These are phyloP conservation scores for Drosophila equinoxialis DNA, from an alignment of 1,140 invertebrate species.

Conservation along the genomic window DNA sequence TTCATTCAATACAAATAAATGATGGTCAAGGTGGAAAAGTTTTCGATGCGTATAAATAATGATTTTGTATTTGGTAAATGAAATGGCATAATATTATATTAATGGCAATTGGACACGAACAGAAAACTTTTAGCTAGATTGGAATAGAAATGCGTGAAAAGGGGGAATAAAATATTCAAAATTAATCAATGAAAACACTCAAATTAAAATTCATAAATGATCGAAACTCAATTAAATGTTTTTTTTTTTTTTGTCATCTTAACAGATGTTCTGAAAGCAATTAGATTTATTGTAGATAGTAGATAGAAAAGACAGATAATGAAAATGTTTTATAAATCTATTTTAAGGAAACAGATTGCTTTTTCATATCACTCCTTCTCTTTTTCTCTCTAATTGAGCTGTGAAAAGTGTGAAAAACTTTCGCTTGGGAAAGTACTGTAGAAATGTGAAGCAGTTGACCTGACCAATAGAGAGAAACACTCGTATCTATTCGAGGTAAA, in stretches of 20 bases:
- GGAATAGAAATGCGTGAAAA: slow-evolving; percentile 33
- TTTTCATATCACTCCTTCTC: slow-evolving; percentile 24
- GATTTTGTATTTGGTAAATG: slow-evolving; percentile 71
- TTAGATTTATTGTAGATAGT: background rate
- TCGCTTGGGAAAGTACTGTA: slow-evolving; percentile 34
- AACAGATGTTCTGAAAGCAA: background rate
- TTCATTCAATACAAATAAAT: slow-evolving; percentile 45
- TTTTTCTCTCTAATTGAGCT: slow-evolving; percentile 3
- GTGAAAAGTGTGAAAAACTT: slow-evolving; percentile 62
- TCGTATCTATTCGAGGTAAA: slow-evolving; percentile 2
- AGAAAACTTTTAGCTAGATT: slow-evolving; percentile 70
- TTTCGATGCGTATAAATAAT: slow-evolving; percentile 68
- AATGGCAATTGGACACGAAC: slow-evolving; percentile 62
- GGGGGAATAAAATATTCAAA: background rate
- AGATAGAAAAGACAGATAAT: no score
- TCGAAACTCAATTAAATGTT: background rate
- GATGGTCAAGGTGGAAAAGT: slow-evolving; percentile 40
- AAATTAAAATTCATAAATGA: background rate
- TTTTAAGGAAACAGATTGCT: background rate
- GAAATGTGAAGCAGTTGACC: slow-evolving; percentile 29
- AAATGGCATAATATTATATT: slow-evolving; percentile 63
- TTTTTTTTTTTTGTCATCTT: background rate
- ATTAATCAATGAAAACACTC: background rate
- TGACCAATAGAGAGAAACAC: slow-evolving; percentile 23
- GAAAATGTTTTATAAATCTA: no score